Evolutionary conservation across 1,140 invertebrate species (phyloP), one percentile per base, ranked within the genome.

Genomic region (Drosophila repletoides): DNA sequence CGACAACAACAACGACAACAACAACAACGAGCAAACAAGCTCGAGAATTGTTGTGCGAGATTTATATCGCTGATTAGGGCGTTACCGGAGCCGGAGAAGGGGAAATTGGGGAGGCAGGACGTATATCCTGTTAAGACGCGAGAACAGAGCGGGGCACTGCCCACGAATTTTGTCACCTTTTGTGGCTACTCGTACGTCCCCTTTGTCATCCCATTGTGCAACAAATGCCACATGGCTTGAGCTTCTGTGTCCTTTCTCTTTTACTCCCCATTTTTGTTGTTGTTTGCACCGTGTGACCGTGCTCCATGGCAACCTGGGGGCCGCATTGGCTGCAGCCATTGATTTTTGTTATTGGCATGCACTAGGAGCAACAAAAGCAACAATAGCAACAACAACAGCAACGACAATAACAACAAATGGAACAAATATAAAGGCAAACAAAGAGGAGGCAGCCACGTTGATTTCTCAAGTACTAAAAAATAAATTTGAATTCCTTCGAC

Each of bases 331-430:
- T 79, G 79, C 74, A 86, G 51, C 12, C 71, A 84, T 84, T 84
- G 79, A 84, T 84, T 84, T 80, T 74, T 75, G 60, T 56, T 84
- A 74, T 79, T 79, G 76, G 69, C 70, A 46, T 40, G 36, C 36
- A 40, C 17, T 40, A 9, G 72, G 76, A 80, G 34, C 36, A 49
- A 34, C 12, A 60, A 49, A 24, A 71, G 59, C 26, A 49, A 52
- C 40, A 34, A 65, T 10, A 31, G 28, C 15, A 55, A 51, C 43
- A 63, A 53, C 14, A 29, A n/a, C 56, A 19, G 22, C 14, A 26
- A 34, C 22, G 19, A 3, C 24, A 43, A 38, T 21, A 48, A 22
- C 43, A 36, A 19, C 28, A 53, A 48, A 56, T 51, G n/a, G n/a
- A 43, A 48, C 19, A 53, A 55, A 40, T 45, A 45, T 17, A 29